Base-by-base conservation (phyloP, 2,888 invertebrate species). In the Eupithecia centaureata region DNA sequence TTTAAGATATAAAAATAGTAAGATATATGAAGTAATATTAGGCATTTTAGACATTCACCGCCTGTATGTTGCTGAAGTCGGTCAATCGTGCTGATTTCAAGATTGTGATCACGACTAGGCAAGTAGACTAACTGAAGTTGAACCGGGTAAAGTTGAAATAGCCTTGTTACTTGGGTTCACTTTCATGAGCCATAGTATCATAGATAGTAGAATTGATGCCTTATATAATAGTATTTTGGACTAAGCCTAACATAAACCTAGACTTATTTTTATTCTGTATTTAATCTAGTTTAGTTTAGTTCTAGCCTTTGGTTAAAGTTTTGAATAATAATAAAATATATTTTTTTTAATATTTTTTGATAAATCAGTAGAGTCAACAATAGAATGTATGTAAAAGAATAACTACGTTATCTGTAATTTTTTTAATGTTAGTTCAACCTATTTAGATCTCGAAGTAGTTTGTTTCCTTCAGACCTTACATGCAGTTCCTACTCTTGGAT, bases 61-160 rank as follows among this genome's bases (percentile, higher is more conserved):
- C 38, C 27, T 35, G 32, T 61, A 12, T 1, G 32, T 35, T 15
- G 4, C 30, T 60, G 47, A 65, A 65, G 65, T 69, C 60, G 69
- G 60, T 69, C 69, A 66, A 51, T 66, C 65, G 63, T 66, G 69
- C 60, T 66, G 35, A 63, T 65, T 69, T 56, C 28, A 57, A 58
- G 64, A 63, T 69, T 62, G 47, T 42, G 25, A 69, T 60, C 63
- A 65, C 63, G 60, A 65, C 42, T 60, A 57, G 57, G 18, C 32
- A 22, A 47, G 22, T 47, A 22, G 22, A 47, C 47, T 47, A 47
- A 47, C 47, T 47, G 7, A 18, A 42, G 18, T 42, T 47, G 47
- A 47, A 47, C 47, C 47, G 18, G 42, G 5, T 12, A 47, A 42
- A 8, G 47, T 47, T 12, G 12, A 47, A 47, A 1, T 12, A 47